Evolutionary conservation across 2,888 invertebrate genomes (phyloP), one percentile per base, ranked within the genome.

Genomic region (Apeira syringaria): DNA sequence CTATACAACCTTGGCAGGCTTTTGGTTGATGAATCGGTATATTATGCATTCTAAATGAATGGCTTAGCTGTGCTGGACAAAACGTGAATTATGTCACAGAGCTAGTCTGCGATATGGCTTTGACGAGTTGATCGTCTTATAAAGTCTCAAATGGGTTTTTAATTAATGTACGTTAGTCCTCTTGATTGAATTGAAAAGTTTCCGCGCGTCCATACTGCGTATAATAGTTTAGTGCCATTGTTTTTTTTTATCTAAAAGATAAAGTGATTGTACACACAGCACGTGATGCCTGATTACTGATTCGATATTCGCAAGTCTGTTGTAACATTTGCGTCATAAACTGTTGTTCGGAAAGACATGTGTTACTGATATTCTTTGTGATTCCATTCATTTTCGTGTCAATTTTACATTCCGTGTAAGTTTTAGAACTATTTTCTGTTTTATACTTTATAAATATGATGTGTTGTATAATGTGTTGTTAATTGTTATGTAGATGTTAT

Each of bases 341-440:
- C 22, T 10, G 5, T 18, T 22, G 13, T 8, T 12, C 22, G 4
- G 27, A 9, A 35, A 25, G 22, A 8, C n/a, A 39, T 30, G 34
- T 42, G 38, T 15, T 31, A 31, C 29, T 18, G 17, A 11, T 25
- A 20, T 29, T 32, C 11, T 31, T 15, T 38, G 34, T 29, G 22
- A 9, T 27, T 4, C 10, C 25, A 42, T 17, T 25, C 32, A 26
- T 26, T 29, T 26, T 29, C 35, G 8, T 9, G 8, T 24, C 9
- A 17, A 26, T 20, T 7, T 36, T 25, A 56, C 64, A 61, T 68
- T 69, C 65, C 68, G 57, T 50, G 68, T 68, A 63, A 66, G 69
- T 66, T 53, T 33, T 20, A 13, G 12, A 13, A 15, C 2, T 20
- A 36, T 17, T 54, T 28, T 28, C 15, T 20, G 17, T 44, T 36